Percentiles rank a stretch among this genome's conserved stretches.
Evolutionary conservation across 2,113 vertebrate species (phyloP).

Genomic region (Bucco capensis): DNA sequence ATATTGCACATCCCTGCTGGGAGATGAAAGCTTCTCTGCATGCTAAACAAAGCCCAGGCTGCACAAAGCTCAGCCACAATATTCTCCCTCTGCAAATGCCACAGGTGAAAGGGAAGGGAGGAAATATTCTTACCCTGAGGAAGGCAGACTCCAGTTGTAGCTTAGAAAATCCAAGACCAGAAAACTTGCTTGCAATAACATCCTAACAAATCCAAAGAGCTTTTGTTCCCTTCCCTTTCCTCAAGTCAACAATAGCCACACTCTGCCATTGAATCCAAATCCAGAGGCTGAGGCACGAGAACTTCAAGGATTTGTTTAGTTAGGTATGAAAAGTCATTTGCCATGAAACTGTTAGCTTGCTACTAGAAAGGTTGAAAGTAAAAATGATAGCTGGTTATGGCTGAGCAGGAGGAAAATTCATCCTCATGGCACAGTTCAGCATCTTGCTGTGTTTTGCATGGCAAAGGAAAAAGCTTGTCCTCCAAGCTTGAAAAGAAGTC

Average conservation of each 20-base stretch:
- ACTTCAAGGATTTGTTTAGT: slow-evolving; percentile 60
- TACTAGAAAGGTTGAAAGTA: slow-evolving; percentile 38
- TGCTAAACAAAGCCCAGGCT: slow-evolving; percentile 37
- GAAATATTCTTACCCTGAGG: slow-evolving; percentile 74
- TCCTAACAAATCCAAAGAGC: slow-evolving; percentile 66
- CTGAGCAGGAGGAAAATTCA: slow-evolving; percentile 47
- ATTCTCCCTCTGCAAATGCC: slow-evolving; percentile 29
- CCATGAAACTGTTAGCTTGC: slow-evolving; percentile 57
- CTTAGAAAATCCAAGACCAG: slow-evolving; percentile 75
- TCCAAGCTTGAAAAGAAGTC: slow-evolving; percentile 25
- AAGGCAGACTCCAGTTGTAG: slow-evolving; percentile 72
- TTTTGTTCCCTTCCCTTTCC: slow-evolving; percentile 17
- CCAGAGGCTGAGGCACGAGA: slow-evolving; percentile 49
- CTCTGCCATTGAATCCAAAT: slow-evolving; percentile 50
- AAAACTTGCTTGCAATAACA: slow-evolving; percentile 75
- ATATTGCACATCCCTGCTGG: slow-evolving; percentile 35
- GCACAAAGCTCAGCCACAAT: slow-evolving; percentile 21
- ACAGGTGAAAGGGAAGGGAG: slow-evolving; percentile 50
- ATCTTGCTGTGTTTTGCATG: slow-evolving; percentile 28
- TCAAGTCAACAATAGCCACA: slow-evolving; percentile 61
- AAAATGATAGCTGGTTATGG: slow-evolving; percentile 37
- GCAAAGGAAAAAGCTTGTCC: slow-evolving; percentile 54
- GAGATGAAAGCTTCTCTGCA: slow-evolving; percentile 44
- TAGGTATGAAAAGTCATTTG: slow-evolving; percentile 55
- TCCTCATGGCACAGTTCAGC: slow-evolving; percentile 34